phyloP scores from a whole-genome alignment of 2,113 vertebrate species.

The Lepisosteus osseus region DNA sequence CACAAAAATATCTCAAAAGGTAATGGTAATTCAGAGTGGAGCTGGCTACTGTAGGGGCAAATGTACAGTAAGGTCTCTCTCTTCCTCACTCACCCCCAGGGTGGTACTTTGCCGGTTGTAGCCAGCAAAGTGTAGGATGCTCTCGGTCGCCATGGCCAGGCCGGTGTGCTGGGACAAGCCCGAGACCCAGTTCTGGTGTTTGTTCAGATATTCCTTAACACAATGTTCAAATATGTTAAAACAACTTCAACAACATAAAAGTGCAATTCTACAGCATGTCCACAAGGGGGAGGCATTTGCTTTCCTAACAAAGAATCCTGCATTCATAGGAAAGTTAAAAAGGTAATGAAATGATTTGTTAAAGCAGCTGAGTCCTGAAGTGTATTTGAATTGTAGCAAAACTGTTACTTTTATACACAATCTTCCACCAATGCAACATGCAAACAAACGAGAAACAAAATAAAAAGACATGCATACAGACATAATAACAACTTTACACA shows the following conservation, averaged over 20 bases:
- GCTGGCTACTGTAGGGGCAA: neutral
- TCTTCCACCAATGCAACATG: no score
- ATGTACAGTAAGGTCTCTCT: neutral
- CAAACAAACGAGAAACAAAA: no score
- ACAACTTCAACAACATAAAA: neutral
- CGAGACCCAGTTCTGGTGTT: constrained; percentile 92
- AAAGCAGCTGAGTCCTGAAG: no score
- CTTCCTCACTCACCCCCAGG: constrained; percentile 77
- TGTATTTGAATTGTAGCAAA: no score
- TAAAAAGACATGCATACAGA: no score
- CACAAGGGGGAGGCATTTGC: neutral
- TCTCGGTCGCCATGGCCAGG: constrained; percentile 93
- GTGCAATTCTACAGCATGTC: neutral
- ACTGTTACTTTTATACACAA: no score
- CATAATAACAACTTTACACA: no score
- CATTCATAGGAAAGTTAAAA: no score
- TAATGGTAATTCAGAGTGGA: neutral
- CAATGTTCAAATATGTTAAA: constrained; percentile 3
- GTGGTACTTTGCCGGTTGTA: constrained; percentile 93
- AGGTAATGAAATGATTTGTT: no score
- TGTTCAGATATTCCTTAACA: constrained; percentile 88
- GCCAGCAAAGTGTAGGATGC: constrained; percentile 89
- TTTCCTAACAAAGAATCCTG: no score
- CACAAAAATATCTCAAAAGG: neutral
- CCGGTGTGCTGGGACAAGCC: constrained; percentile 94